Evolutionary conservation across 2,113 vertebrate species (phyloP).

Genomic region (Anhinga rufa): DNA sequence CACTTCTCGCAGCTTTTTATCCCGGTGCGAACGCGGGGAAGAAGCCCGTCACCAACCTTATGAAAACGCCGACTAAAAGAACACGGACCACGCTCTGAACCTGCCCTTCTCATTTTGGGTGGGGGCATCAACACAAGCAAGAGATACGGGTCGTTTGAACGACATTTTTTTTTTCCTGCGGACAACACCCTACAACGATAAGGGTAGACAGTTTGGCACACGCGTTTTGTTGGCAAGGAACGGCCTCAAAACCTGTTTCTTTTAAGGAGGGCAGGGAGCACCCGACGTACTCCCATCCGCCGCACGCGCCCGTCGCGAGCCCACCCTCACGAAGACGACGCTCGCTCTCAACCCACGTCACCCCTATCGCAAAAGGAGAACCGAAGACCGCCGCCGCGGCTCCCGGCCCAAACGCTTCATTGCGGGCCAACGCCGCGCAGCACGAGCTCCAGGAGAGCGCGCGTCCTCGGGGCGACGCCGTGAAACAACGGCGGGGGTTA

Average conservation of each 20-base stretch:
- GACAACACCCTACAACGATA: slow-evolving; percentile 12
- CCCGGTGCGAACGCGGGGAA: rapidly evolving
- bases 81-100: neutral
- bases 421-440: neutral
- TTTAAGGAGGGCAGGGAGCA: neutral
- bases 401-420: neutral
- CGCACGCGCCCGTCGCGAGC: rapidly evolving
- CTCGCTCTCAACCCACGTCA: rapidly evolving
- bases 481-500: rapidly evolving
- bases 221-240: rapidly evolving
- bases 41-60: neutral
- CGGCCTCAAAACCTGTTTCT: neutral
- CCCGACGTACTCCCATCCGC: neutral
- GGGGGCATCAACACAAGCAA: neutral
- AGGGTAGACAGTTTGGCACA: neutral
- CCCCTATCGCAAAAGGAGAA: neutral
- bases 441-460: rapidly evolving
- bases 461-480: rapidly evolving
- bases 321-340: neutral
- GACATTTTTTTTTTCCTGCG: neutral
- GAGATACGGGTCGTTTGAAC: neutral
- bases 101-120: neutral
- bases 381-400: neutral
- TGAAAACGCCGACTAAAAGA: neutral
- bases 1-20: neutral